Conservation (phyloP, 37 sponge, comb jelly and placozoan species). For the Theonella swinhoei region DNA sequence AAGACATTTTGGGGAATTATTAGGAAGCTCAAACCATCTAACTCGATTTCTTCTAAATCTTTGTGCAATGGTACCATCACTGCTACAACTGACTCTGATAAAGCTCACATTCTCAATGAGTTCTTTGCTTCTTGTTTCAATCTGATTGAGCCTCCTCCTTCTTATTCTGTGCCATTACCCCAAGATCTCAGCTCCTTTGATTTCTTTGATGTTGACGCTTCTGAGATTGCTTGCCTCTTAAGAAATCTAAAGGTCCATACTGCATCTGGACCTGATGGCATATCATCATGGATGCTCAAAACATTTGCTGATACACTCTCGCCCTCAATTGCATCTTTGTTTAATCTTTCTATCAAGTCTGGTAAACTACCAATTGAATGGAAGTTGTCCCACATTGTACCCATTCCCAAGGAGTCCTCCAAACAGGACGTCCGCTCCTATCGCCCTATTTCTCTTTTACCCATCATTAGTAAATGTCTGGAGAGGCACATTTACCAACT, state of each 20-base stretch:
- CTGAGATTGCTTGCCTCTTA: constrained; percentile 7
- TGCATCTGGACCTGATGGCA: constrained; percentile 50
- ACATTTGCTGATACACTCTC: not conserved
- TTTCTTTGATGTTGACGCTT: no score
- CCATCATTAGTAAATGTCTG: constrained; percentile 13
- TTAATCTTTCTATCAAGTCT: constrained; percentile 20
- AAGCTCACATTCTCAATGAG: not conserved
- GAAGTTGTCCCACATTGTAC: constrained; percentile 29
- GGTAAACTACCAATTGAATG: constrained; percentile 29
- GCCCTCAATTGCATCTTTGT: not conserved
- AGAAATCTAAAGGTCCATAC: constrained; percentile 9
- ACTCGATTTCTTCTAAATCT: no score
- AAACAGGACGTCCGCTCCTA: constrained; percentile 23
- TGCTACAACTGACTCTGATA: not conserved
- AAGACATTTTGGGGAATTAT: not conserved
- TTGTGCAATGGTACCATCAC: no score
- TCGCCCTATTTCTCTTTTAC: constrained; percentile 36
- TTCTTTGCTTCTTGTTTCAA: not conserved
- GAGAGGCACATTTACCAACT: constrained; percentile 16
- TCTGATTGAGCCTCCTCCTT: not conserved
- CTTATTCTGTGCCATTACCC: no score
- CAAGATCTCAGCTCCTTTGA: no score
- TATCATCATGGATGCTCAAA: constrained; percentile 18
- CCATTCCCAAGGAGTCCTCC: constrained; percentile 27
- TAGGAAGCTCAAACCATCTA: not conserved